Conservation (phyloP, 2,113 vertebrate genomes). For the Sarotherodon lohbergeri region DNA sequence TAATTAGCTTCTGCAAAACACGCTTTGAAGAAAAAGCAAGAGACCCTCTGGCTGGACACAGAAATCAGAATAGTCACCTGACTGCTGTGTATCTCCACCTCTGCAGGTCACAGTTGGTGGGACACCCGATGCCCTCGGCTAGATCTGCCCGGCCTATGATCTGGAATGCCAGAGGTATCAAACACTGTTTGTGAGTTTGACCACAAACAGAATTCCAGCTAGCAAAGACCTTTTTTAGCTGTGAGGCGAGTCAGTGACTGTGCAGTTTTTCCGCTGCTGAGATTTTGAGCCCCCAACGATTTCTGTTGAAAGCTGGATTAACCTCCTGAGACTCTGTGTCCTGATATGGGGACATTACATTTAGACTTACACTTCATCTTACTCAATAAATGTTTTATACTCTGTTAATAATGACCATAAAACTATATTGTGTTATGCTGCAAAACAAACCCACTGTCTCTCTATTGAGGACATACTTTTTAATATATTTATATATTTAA, state of each 20-base stretch:
- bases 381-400: background rate
- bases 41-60: constrained; percentile 47
- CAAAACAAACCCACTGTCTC: fast-evolving
- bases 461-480: background rate
- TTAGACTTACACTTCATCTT: background rate
- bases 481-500: background rate
- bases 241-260: background rate
- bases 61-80: constrained; percentile 66
- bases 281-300: background rate
- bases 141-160: constrained; percentile 68
- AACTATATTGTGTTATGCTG: background rate
- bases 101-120: constrained; percentile 74
- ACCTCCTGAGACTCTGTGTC: background rate
- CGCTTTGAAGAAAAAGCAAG: background rate
- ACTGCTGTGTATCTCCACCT: constrained; percentile 60
- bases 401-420: background rate
- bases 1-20: background rate
- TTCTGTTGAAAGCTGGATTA: background rate
- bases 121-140: constrained; percentile 55
- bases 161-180: constrained; percentile 74
- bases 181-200: constrained; percentile 59
- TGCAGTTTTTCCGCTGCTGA: background rate
- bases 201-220: constrained; percentile 38
- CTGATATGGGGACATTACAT: background rate
- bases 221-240: background rate